phyloP scores from a whole-genome alignment of 2,888 invertebrate species.

The Mayetiola destructor region DNA sequence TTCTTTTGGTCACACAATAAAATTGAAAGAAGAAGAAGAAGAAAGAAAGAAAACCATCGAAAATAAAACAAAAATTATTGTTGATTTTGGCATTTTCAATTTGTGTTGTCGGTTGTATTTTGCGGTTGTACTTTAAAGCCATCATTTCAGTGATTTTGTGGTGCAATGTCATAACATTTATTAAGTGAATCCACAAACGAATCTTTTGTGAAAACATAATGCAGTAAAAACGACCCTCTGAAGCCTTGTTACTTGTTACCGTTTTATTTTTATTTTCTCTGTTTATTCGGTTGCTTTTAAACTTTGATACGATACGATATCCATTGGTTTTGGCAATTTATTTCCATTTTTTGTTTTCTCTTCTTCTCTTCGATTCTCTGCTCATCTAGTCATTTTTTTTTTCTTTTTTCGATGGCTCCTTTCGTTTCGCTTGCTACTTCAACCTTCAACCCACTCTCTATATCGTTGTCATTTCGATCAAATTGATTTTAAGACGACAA shows the following conservation, averaged over 20 bases:
- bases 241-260: conserved; percentile 4
- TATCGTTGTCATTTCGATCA: no score
- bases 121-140: not conserved
- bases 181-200: conserved; percentile 3
- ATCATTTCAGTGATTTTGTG: not conserved
- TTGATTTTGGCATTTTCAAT: not conserved
- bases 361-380: not conserved
- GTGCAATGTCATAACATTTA: conserved; percentile 2
- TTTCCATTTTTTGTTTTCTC: not conserved
- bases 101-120: not conserved
- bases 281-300: not conserved
- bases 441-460: no score
- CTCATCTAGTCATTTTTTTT: no score
- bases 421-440: no score
- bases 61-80: no score
- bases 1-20: not conserved
- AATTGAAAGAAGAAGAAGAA: no score
- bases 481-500: conserved; percentile 13
- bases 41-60: not conserved
- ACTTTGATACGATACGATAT: not conserved
- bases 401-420: no score
- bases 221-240: not conserved
- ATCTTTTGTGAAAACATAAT: conserved; percentile 6
- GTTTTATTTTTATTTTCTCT: not conserved
- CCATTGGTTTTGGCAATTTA: no score